Conservation (phyloP, 2,113 vertebrate genomes). For the Triplophysa dalaica region DNA sequence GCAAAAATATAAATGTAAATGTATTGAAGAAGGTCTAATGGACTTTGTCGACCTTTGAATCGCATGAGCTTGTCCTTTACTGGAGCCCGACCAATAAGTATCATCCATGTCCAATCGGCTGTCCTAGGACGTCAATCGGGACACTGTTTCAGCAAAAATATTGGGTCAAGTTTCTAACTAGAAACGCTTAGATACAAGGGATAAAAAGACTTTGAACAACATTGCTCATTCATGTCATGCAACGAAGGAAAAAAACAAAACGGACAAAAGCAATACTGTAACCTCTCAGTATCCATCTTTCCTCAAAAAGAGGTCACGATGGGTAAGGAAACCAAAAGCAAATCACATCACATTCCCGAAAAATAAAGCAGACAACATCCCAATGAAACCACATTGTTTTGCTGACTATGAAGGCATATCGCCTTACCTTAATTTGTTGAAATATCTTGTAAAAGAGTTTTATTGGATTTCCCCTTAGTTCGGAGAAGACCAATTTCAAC, state of each 20-base stretch:
- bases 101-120: neutral
- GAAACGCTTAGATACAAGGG: neutral
- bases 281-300: constrained; percentile 1
- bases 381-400: neutral
- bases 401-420: too few species aligned
- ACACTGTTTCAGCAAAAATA: constrained; percentile 13
- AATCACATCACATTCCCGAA: neutral
- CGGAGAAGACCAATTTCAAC: neutral
- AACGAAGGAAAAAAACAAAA: neutral
- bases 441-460: neutral
- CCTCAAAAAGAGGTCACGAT: neutral
- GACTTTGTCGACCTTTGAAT: neutral
- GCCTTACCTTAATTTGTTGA: neutral
- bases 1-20: too few species aligned
- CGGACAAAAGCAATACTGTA: neutral
- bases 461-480: neutral
- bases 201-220: constrained; percentile 8
- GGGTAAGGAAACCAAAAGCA: neutral
- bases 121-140: neutral
- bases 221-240: constrained; percentile 17
- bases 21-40: neutral
- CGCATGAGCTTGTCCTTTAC: neutral
- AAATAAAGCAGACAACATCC: neutral
- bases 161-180: neutral
- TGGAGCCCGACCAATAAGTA: constrained; percentile 13